Evolutionary conservation across 1,140 invertebrate genomes (phyloP).

Genomic region (Dendroctonus valens): DNA sequence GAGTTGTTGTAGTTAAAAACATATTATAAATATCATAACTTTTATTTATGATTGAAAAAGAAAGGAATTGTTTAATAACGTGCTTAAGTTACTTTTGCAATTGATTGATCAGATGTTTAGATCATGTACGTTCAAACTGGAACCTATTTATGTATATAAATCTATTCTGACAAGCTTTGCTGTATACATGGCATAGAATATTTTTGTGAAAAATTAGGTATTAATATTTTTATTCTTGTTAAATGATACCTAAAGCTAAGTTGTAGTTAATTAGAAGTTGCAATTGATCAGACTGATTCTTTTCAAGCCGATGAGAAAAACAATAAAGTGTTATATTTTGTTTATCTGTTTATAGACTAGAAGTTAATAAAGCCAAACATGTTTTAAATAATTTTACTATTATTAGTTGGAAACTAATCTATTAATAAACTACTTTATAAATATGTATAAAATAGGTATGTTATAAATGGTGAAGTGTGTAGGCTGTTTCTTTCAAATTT

Average conservation of each 20-base stretch:
- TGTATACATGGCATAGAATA: constrained; percentile 1
- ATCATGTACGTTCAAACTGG: neutral
- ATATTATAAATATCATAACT: neutral
- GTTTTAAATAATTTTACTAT: too few species aligned
- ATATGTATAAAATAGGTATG: too few species aligned
- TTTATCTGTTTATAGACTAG: too few species aligned
- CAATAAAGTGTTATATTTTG: too few species aligned
- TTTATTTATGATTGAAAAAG: neutral
- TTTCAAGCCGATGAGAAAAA: too few species aligned
- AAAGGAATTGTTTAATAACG: neutral
- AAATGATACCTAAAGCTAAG: constrained; percentile 5
- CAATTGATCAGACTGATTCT: too few species aligned
- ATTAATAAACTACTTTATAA: too few species aligned
- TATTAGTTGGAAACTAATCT: too few species aligned
- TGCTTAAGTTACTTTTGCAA: neutral
- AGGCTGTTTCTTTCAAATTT: too few species aligned
- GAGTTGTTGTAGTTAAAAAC: too few species aligned
- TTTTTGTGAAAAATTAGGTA: constrained; percentile 17
- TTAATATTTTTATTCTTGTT: constrained; percentile 8
- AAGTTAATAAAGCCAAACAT: too few species aligned
- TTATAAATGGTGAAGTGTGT: too few species aligned
- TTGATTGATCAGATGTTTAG: neutral
- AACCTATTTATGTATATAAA: neutral
- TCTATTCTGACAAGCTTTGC: neutral
- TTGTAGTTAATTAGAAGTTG: neutral